A percentile compares a stretch with the other conserved stretches of the same genome.
These are phyloP conservation scores for Melospiza georgiana DNA, from an alignment of 2,113 vertebrate genomes.

Conservation along the genomic window DNA sequence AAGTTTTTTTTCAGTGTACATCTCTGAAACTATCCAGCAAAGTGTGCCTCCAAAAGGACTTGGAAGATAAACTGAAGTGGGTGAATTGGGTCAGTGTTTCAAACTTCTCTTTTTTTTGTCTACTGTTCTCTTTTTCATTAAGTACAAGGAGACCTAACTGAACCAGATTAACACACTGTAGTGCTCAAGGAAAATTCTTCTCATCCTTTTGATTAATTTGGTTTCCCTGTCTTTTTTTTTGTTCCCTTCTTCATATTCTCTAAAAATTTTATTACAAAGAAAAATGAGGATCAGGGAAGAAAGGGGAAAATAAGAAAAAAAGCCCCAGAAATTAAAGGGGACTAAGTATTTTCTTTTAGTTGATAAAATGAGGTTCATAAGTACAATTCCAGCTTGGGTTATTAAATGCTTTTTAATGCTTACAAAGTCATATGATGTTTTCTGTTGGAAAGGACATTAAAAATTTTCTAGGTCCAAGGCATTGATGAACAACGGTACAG, in stretches of 20 bases:
- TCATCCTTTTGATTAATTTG: background rate
- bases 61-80: background rate
- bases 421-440: background rate
- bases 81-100: background rate
- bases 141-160: background rate
- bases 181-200: background rate
- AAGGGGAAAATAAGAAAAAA: background rate
- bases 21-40: background rate
- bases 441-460: background rate
- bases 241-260: background rate
- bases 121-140: background rate
- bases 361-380: background rate
- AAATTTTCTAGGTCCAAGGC: background rate
- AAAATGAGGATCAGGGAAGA: background rate
- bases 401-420: background rate
- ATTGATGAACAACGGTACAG: background rate
- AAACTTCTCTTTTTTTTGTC: background rate
- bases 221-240: background rate
- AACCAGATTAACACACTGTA: background rate
- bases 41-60: background rate
- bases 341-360: background rate
- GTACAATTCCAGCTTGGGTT: background rate
- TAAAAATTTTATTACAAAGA: background rate
- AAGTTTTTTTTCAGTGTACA: background rate
- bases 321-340: accelerated